Evolutionary conservation across 2,888 invertebrate genomes (phyloP).

Genomic region (Serripes groenlandicus): DNA sequence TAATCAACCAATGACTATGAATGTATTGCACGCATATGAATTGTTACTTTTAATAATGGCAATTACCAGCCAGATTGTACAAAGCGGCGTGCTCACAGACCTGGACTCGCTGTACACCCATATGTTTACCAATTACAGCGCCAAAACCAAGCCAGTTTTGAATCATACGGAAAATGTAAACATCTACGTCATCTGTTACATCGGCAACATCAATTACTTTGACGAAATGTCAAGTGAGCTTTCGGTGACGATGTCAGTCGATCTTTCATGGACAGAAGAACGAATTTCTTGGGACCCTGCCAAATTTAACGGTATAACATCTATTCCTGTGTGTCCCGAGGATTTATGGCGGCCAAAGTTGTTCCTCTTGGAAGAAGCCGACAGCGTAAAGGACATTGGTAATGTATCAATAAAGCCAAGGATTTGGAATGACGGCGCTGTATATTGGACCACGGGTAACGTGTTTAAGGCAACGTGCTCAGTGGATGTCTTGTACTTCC

Average conservation of each 20-base stretch:
- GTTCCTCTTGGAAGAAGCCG: conserved; percentile 19
- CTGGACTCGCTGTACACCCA: neutral
- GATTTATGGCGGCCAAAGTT: conserved; percentile 49
- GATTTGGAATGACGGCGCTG: conserved; percentile 22
- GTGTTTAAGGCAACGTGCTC: conserved; percentile 38
- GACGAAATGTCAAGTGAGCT: conserved; percentile 50
- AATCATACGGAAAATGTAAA: neutral
- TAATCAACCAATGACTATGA: no score
- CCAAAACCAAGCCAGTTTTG: conserved; percentile 22
- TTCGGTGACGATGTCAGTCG: conserved; percentile 11
- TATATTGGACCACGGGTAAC: conserved; percentile 26
- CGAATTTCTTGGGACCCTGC: conserved; percentile 39
- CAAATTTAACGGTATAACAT: conserved; percentile 12
- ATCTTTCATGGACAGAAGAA: conserved; percentile 32
- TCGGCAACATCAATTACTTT: conserved; percentile 46
- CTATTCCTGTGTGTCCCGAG: conserved; percentile 15
- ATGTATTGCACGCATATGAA: no score
- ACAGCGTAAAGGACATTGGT: conserved; percentile 24
- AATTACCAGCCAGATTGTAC: no score
- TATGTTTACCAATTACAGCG: conserved; percentile 27
- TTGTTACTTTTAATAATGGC: no score
- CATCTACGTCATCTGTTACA: neutral
- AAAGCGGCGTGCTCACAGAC: neutral
- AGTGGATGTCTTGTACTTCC: conserved; percentile 50
- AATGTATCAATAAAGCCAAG: neutral